Conservation (phyloP, 2,113 vertebrate species). For the Ursus arctos region DNA sequence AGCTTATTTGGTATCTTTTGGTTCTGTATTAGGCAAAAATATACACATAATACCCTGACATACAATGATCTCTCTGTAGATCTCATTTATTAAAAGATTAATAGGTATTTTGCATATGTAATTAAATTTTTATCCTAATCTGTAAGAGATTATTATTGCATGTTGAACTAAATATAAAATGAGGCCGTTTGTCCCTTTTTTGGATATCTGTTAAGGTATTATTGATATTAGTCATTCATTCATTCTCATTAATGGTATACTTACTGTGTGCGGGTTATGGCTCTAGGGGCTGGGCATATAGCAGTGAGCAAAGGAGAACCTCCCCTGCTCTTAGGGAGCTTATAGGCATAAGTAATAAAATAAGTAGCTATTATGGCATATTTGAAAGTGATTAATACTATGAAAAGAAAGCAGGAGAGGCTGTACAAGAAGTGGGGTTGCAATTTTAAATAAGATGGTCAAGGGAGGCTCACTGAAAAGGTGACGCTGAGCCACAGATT, state of each 20-base stretch:
- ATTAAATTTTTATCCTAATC: conserved; percentile 22
- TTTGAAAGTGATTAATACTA: background rate
- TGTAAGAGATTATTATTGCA: background rate
- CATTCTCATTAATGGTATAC: background rate
- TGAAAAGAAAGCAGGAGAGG: background rate
- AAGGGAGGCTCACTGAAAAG: background rate
- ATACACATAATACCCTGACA: too few species aligned
- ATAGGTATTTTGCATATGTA: conserved; percentile 17
- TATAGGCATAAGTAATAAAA: background rate
- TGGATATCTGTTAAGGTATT: background rate
- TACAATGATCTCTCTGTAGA: background rate
- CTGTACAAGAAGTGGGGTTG: background rate
- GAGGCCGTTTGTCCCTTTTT: background rate
- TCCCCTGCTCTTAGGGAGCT: background rate
- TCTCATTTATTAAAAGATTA: conserved; percentile 39
- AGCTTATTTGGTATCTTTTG: conserved; percentile 5
- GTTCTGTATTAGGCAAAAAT: background rate
- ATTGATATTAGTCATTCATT: background rate
- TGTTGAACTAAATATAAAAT: conserved; percentile 39
- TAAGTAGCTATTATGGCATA: background rate
- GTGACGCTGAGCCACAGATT: background rate
- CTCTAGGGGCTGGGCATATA: background rate
- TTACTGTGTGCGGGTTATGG: background rate
- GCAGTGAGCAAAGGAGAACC: background rate
- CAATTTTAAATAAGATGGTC: conserved; percentile 6